Base-by-base conservation (phyloP, 2,888 invertebrate genomes). In the Phyto melanocephala region DNA sequence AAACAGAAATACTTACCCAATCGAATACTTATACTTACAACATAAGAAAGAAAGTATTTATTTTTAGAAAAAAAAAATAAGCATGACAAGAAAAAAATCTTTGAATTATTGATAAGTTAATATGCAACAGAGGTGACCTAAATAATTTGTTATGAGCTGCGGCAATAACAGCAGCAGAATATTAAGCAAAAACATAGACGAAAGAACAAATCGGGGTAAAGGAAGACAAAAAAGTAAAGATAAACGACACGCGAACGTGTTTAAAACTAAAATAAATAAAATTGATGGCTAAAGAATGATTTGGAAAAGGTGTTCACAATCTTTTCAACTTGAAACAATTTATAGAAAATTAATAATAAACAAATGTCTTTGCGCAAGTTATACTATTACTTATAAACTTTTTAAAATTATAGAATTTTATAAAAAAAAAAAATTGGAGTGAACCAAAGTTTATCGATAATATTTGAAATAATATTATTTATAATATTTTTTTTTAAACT, bases 21-120 rank as follows among this genome's bases (percentile, higher is more conserved):
- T 11, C 63, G 54, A 56, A 56, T 63, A 35, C 15, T 40, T 40
- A 11, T 37, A 11, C 37, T 28, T n/a, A n/a, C n/a, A 28, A 28
- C 3, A 28, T 6, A 28, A 28, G 20, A 37, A 56, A 17, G 28
- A 63, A 71, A 78, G n/a, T 77, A 62, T 71, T 56, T 56, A 58
- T 68, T 78, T 76, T 71, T 22, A 58, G 33, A 62, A 63, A 20
- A 22, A 68, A 22, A 2, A 60, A 33, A n/a, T n/a, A n/a, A 37
- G 40, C 6, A 50, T 22, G 33, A 33, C 7, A 11, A 37, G 11
- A 10, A 58, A 71, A 76, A 76, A 81, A 76, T 75, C 65, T 79
- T 84, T 85, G 85, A 86, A 86, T 86, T 85, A 85, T 86, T 85
- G 86, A 86, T 86, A 85, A 86, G 86, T 85, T 86, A 86, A 86